Base-by-base conservation (phyloP, 2,888 invertebrate species). In the Asteroscopus sphinx region DNA sequence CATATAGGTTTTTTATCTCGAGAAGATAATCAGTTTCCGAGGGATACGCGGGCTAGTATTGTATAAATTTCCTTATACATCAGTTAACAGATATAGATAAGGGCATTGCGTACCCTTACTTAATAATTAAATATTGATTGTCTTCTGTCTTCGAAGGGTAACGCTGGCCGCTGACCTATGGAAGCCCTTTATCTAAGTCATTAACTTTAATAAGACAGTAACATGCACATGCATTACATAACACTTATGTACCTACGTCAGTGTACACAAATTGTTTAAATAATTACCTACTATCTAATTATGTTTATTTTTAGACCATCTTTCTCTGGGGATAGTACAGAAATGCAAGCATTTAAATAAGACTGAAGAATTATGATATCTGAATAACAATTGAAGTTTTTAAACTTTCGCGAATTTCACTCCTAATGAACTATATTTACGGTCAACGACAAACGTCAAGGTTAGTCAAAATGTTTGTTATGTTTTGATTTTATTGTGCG, bases 131-230 rank as follows among this genome's bases (percentile, higher is more conserved):
- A 58, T 53, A 56, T 65, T 55, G 45, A 51, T 39, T 39, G 59
- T 66, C 35, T 40, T 11, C 25, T 39, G 59, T 66, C 35, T 40
- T 11, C 25, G n/a, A 21, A 30, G 51, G 40, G 32, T 11, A 17
- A 33, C 30, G 17, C 15, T 26, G 46, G 47, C 32, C 56, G 8
- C 13, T 62, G 75, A 68, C 65, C 71, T 73, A 49, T 51, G 51
- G 46, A 42, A 55, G 54, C 33, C 45, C 44, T 48, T 72, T 76
- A 76, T 76, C 76, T 65, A 35, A 59, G 41, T 53, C 52, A 52
- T 74, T 76, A 68, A 62, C 65, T 54, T 59, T 46, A 69, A 72
- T 63, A 69, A 67, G 44, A 21, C 47, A 7, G 51, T 54, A 53
- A 59, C 46, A 54, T 37, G 32, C 53, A 35, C 21, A 46, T 26